Conservation (phyloP, 2,888 invertebrate species). For the Acanthosepion lycidas region DNA sequence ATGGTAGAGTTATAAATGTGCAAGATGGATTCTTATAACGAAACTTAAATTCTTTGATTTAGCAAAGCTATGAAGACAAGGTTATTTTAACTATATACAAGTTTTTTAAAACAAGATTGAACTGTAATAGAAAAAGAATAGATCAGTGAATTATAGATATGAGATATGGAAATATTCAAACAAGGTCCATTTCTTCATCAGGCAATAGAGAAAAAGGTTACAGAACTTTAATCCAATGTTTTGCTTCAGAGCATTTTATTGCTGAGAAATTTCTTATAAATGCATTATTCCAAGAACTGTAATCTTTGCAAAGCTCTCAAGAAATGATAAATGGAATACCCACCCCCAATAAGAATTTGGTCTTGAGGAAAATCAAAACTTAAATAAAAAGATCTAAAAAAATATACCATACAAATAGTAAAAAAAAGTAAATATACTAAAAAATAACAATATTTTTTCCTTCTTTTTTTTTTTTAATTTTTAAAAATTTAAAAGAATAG, state of each 20-base stretch:
- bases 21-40: too few relatives aligned
- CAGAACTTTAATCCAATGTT: background rate
- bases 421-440: background rate
- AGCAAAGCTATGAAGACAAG: background rate
- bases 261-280: background rate
- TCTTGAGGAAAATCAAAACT: background rate
- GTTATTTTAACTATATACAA: background rate
- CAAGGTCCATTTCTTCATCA: background rate
- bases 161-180: background rate
- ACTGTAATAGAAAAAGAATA: background rate
- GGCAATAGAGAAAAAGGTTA: background rate
- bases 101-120: background rate
- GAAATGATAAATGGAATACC: background rate
- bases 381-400: background rate
- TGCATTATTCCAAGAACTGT: background rate
- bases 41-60: too few relatives aligned
- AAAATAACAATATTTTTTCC: background rate
- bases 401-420: background rate
- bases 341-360: background rate
- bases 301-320: background rate
- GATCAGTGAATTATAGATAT: background rate
- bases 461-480: background rate
- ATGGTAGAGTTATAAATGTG: too few relatives aligned
- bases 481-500: background rate
- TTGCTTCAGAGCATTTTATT: background rate